A percentile compares a stretch with the other conserved stretches of the same genome.
phyloP scores from a whole-genome alignment of 2,797 vertebrate genomes.

The Anguilla pacifica region DNA sequence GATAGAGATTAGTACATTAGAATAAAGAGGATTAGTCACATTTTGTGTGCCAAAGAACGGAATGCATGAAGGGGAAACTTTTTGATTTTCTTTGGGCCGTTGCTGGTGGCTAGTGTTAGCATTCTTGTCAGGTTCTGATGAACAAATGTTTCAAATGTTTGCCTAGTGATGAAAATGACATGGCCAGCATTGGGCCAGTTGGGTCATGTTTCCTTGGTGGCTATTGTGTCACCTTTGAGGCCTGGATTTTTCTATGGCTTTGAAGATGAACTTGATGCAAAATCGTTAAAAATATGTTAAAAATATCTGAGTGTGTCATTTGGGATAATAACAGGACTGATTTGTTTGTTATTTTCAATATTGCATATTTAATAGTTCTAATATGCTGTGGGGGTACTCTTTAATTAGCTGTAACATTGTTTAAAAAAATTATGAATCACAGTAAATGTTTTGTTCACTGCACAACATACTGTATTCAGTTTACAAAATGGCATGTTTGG shows the following conservation, averaged over 20 bases:
- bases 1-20: not conserved
- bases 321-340: too few species aligned
- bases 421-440: not conserved
- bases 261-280: not conserved
- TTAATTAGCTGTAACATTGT: not conserved
- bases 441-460: not conserved
- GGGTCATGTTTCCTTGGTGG: not conserved
- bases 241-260: not conserved
- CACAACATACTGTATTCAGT: not conserved
- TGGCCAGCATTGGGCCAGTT: not conserved
- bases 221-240: not conserved
- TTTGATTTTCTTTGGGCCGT: not conserved
- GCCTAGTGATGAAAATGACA: not conserved
- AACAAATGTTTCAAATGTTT: not conserved
- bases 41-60: not conserved
- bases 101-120: not conserved
- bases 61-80: not conserved
- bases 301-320: not conserved
- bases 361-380: not conserved
- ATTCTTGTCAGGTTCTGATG: not conserved
- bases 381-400: not conserved
- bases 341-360: not conserved
- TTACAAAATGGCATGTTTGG: not conserved
- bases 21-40: conserved; percentile 5
- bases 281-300: not conserved